Evolutionary conservation across 2,797 vertebrate species (phyloP), one percentile per base, ranked within the genome.

Genomic region (Catamblyrhynchus diadema): DNA sequence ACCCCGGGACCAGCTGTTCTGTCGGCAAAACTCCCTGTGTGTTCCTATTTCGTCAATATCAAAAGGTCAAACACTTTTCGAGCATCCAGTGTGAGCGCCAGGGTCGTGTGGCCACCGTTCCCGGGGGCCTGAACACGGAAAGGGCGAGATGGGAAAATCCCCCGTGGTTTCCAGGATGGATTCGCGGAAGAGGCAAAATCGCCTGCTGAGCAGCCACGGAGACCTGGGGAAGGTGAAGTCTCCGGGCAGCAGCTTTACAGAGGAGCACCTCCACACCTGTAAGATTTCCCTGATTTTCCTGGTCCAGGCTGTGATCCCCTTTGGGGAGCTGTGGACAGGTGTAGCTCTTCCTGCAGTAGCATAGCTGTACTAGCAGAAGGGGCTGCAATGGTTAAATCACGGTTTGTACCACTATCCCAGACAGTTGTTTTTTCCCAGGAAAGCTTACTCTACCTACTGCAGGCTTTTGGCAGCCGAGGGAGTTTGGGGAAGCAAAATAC

Each of bases 391-490:
- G 50, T 87, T 91, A 47, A 82, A 53, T n/a, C 79, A 12, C 37
- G 3, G 30, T 8, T 44, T 23, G 32, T 57, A 39, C 48, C 85
- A n/a, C 37, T 21, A 10, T 64, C 48, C 67, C 60, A n/a, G 41
- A 20, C 30, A 47, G 64, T 59, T 78, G 35, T 30, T 61, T 56
- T 59, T 74, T 88, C 85, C 75, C 53, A 71, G 75, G 81, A 92
- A 94, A 83, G 91, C 42, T 72, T 89, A 59, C n/a, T 82, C 73
- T 88, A 32, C 42, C 66, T 57, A 28, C 88, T 44, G 35, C 61
- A 65, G 86, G 6, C 27, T 86, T 69, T 19, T 62, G 86, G 84
- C 94, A 85, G 86, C 32, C 12, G 20, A 51, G 42, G 11, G 39
- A 23, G 42, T n/a, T 50, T 37, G 67, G n/a, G 33, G 64, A 86